phyloP scores from a whole-genome alignment of 2,888 invertebrate species.

The Philhelius pedissequus region DNA sequence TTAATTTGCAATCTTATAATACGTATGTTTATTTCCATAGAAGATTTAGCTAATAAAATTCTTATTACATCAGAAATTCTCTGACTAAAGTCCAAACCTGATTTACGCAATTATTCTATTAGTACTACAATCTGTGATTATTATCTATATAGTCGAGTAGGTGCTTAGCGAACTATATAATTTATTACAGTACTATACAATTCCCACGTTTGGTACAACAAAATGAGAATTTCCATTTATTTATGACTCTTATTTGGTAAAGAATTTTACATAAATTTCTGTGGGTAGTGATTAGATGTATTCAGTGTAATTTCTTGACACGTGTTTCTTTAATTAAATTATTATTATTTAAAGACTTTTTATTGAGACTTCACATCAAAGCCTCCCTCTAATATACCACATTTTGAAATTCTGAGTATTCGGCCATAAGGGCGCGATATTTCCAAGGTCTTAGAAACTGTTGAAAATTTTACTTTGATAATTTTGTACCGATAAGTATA shows the following conservation, averaged over 20 bases:
- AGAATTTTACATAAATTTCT: no score
- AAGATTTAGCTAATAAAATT: background rate
- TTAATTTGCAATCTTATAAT: constrained; percentile 5
- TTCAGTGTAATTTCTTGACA: no score
- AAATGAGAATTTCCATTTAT: background rate
- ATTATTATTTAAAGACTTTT: no score
- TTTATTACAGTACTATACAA: background rate
- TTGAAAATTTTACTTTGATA: no score
- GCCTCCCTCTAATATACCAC: no score
- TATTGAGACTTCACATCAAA: no score
- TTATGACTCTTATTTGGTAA: background rate
- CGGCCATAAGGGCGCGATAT: no score
- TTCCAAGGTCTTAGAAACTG: no score
- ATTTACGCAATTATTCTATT: background rate
- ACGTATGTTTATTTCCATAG: background rate
- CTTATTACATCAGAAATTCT: constrained; percentile 7
- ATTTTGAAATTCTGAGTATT: no score
- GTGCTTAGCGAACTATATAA: background rate
- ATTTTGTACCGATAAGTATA: no score
- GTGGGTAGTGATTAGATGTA: no score
- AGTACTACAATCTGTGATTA: background rate
- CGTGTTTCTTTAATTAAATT: no score
- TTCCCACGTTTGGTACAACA: background rate
- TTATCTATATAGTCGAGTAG: background rate
- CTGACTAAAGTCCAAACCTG: constrained; percentile 15